Evolutionary conservation across 2,797 vertebrate species (phyloP).

Genomic region (Fistularia commersonii): DNA sequence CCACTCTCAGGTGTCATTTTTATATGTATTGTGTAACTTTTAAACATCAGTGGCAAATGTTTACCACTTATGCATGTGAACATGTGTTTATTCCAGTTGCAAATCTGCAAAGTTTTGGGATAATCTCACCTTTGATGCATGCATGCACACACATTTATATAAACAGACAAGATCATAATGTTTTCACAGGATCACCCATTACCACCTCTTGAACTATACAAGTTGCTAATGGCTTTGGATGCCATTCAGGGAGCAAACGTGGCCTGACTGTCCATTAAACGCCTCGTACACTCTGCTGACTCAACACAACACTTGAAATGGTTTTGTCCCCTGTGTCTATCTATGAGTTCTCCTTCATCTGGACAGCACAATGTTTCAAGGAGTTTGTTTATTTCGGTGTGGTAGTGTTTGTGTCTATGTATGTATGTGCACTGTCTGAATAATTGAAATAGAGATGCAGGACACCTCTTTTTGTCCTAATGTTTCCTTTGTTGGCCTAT

Average conservation of each 20-base stretch:
- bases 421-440: no score
- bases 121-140: background rate
- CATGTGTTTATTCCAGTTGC: background rate
- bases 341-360: slow-evolving; percentile 17
- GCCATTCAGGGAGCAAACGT: slow-evolving; percentile 44
- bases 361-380: slow-evolving; percentile 14
- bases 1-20: no score
- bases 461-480: no score
- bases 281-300: slow-evolving; percentile 65
- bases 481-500: no score
- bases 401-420: background rate
- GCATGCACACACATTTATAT: slow-evolving; percentile 6
- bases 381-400: slow-evolving; percentile 3
- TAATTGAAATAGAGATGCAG: no score
- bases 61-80: no score
- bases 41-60: no score
- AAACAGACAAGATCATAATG: slow-evolving; percentile 8
- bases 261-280: slow-evolving; percentile 66
- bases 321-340: slow-evolving; percentile 41
- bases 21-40: no score
- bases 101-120: background rate
- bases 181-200: slow-evolving; percentile 60
- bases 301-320: slow-evolving; percentile 60
- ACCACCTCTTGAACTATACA: slow-evolving; percentile 55
- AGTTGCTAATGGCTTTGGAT: slow-evolving; percentile 61